Evolutionary conservation across 1,140 invertebrate genomes (phyloP), one percentile per base, ranked within the genome.

Genomic region (Littorina saxatilis): DNA sequence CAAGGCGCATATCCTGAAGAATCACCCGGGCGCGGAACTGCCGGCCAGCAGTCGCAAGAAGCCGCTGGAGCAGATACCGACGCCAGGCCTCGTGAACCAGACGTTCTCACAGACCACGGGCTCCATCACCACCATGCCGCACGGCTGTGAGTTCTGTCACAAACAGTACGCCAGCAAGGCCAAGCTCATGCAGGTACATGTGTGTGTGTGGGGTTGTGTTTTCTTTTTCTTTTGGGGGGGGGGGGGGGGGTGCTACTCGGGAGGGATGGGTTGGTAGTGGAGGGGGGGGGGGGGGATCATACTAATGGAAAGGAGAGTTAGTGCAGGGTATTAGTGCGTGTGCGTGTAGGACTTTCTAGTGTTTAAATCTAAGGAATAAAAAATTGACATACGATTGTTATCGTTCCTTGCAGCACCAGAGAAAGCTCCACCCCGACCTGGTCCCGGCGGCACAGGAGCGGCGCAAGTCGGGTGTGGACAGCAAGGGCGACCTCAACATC

Each of bases 1-100:
- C 73, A 97, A 97, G 92, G 94, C 95, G 20, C 96, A 97, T 90
- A 97, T 97, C 82, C 91, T 96, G 85, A 97, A 97, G 92, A 96
- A 96, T 91, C 96, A 97, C 94, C 96, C 96, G 2, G 96, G 96
- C 32, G 93, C 94, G 55, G 94, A 95, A 83, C 92, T 96, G 43
- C 96, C 96, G 15, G 88, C 92, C 79, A 93, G 93, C 81, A 85
- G 90, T 23, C 86, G 93, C 66, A 91, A 90, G 84, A 93, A 93
- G 61, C 47, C 79, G 15, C n/a, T 82, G 11, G 79, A 83, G 4
- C 68, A 79, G 27, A 88, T 88, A n/a, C 81, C 87, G 23, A 43
- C 58, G n/a, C 77, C 77, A 0, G 88, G 87, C 1, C 32, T 89
- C 7, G 85, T 88, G 0, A 88, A 89, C 83, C 94, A 94, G 27